A percentile compares a stretch with the other conserved stretches of the same genome.
Conservation (phyloP, 2,797 vertebrate genomes). For the Pangasius krempfi region DNA sequence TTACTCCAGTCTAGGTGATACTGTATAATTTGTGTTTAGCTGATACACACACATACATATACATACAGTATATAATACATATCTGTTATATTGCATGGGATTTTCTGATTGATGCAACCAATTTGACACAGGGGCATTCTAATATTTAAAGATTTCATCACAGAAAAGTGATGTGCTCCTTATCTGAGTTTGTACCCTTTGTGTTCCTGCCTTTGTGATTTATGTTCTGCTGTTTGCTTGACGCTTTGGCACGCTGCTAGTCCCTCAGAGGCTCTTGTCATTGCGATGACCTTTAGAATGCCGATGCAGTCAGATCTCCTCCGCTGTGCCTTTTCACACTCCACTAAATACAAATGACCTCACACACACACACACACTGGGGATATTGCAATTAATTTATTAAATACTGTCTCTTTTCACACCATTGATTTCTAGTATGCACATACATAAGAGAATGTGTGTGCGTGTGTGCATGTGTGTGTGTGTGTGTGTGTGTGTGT, state of each 20-base stretch:
- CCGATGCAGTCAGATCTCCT: conserved; percentile 54
- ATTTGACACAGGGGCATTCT: not conserved
- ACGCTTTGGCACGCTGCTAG: conserved; percentile 65
- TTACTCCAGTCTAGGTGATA: conserved; percentile 18
- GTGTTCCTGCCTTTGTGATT: conserved; percentile 30
- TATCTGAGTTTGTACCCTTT: conserved; percentile 37
- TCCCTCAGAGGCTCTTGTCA: conserved; percentile 72
- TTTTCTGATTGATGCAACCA: not conserved
- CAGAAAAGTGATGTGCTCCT: conserved; percentile 42
- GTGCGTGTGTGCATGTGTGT: conserved; percentile 9
- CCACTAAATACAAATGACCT: conserved; percentile 42
- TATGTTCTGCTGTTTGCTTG: conserved; percentile 53
- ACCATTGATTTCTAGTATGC: conserved; percentile 8
- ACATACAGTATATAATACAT: not conserved
- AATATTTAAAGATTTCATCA: not conserved
- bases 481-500: not conserved
- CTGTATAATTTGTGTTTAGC: conserved; percentile 7
- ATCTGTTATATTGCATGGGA: not conserved
- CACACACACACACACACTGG: conserved; percentile 1
- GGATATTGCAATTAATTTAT: conserved; percentile 6
- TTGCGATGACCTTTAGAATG: conserved; percentile 76
- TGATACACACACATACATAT: not conserved
- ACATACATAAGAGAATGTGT: not conserved
- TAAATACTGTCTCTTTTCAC: conserved; percentile 9
- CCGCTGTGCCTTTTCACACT: conserved; percentile 33